Base-by-base conservation (phyloP, 2,888 invertebrate genomes). In the Meiosimyza decipiens region DNA sequence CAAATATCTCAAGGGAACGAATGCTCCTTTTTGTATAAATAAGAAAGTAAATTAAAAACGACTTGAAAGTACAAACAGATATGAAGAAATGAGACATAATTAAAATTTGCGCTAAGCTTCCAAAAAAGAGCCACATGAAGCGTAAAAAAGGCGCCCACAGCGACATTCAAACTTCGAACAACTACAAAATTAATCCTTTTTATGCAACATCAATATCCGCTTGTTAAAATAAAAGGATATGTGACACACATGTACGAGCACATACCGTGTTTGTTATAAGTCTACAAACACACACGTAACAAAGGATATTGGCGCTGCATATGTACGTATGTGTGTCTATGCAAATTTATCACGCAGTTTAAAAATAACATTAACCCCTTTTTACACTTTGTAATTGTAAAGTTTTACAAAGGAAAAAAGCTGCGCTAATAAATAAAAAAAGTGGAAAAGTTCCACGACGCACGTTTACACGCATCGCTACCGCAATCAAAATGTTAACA, bases 351-450 rank as follows among this genome's bases (percentile, higher is more conserved):
- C 62, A 55, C 12, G 59, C 62, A 65, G 71, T 7, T 71, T 70
- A 72, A 71, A 18, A 50, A 22, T 54, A 28, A 60, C 63, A 63
- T 80, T 77, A 80, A 81, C 80, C 82, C 80, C 78, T 79, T 79
- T 81, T 74, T 64, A 68, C 79, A 78, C 77, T 77, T 65, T 40
- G 51, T 51, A 50, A 50, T 15, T 16, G 15, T 51, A 12, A 64
- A 67, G 49, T 67, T 54, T 16, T 67, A 33, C 12, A 57, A 57
- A 18, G 49, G 60, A 50, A 64, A 28, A 63, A 63, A 64, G 64
- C 50, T 64, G 33, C 50, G n/a, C 50, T 18, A 51, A 13, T 40
- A 51, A 64, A 51, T 15, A 51, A 64, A 64, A 22, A 64, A 15
- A 22, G 3, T 22, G 6, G 9, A 15, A 60, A 22, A 22, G 7